These are phyloP conservation scores for Poecilia wingei DNA, from an alignment of 2,797 vertebrate species.

Conservation along the genomic window DNA sequence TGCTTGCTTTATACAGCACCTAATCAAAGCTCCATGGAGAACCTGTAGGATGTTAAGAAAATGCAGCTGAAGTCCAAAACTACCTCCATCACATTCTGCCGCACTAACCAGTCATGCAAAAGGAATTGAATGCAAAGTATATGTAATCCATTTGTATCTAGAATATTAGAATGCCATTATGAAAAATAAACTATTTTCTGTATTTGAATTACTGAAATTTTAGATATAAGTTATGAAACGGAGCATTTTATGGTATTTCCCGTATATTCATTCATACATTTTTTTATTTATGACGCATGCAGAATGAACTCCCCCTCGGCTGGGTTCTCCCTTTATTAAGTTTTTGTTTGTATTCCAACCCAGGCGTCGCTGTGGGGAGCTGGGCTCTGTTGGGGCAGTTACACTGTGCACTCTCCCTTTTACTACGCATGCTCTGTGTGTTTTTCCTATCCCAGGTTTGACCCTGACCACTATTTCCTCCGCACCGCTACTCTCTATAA, in stretches of 20 bases:
- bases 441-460: constrained; percentile 64
- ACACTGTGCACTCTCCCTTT: constrained; percentile 68
- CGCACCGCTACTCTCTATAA: constrained; percentile 79
- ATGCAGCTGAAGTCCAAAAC: background rate
- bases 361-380: constrained; percentile 83
- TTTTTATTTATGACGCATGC: background rate
- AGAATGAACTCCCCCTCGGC: background rate
- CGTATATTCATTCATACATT: background rate
- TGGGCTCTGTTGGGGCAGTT: constrained; percentile 41
- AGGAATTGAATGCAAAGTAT: background rate
- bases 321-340: background rate
- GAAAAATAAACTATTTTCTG: background rate
- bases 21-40: background rate
- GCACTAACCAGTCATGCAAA: background rate
- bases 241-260: background rate
- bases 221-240: background rate
- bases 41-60: background rate
- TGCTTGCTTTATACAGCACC: background rate
- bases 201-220: background rate
- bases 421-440: constrained; percentile 64
- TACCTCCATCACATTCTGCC: background rate
- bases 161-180: background rate
- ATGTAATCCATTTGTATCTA: background rate
- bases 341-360: constrained; percentile 41
- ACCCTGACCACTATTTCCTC: constrained; percentile 79